A percentile compares a stretch with the other conserved stretches of the same genome.
phyloP scores from a whole-genome alignment of 2,113 vertebrate genomes.

The Ochotona princeps region DNA sequence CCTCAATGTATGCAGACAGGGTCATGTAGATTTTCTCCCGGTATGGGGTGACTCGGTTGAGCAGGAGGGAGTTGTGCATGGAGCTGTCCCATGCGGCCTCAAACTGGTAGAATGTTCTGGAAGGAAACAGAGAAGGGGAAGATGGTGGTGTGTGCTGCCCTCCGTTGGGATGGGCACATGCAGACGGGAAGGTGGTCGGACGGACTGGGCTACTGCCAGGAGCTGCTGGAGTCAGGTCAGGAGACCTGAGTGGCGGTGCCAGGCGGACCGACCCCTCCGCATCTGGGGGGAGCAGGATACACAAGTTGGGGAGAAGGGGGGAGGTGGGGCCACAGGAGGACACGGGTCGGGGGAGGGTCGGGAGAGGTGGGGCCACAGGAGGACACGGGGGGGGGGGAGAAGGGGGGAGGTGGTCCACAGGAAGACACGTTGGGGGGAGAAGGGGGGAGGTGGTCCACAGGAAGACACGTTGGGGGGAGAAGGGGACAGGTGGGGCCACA shows the following conservation, averaged over 20 bases:
- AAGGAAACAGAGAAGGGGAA: slow-evolving; percentile 63
- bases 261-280: background rate
- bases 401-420: background rate
- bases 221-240: slow-evolving; percentile 72
- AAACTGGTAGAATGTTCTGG: slow-evolving; percentile 97
- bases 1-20: slow-evolving; percentile 97
- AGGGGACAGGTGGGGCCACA: too few relatives aligned
- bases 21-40: slow-evolving; percentile 99
- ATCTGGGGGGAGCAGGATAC: too few relatives aligned
- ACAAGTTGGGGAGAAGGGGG: background rate
- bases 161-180: slow-evolving; percentile 60
- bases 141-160: background rate
- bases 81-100: slow-evolving; percentile 98
- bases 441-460: too few relatives aligned
- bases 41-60: slow-evolving; percentile 97
- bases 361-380: too few relatives aligned
- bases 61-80: slow-evolving; percentile 98
- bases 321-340: too few relatives aligned
- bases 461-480: background rate
- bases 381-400: too few relatives aligned
- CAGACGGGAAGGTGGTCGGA: slow-evolving; percentile 66
- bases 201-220: slow-evolving; percentile 67
- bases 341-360: background rate
- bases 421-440: too few relatives aligned
- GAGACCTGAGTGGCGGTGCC: background rate